Conservation (phyloP, 2,888 invertebrate genomes). For the Chrysolina americana region DNA sequence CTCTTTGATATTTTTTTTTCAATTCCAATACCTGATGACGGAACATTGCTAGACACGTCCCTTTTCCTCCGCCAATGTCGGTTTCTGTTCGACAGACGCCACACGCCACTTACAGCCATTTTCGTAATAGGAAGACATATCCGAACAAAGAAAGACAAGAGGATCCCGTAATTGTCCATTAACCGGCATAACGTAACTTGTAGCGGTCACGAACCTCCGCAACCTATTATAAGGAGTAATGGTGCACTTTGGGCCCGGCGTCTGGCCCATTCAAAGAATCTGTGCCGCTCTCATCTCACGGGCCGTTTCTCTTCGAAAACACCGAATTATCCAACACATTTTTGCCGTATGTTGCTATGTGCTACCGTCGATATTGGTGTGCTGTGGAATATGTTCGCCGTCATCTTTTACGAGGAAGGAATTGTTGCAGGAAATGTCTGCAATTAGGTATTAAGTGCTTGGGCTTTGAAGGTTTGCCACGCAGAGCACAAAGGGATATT, state of each 20-base stretch:
- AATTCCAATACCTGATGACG: background rate
- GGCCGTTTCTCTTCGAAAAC: constrained; percentile 16
- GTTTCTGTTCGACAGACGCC: constrained; percentile 28
- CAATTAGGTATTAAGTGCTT: constrained; percentile 61
- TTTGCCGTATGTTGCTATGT: constrained; percentile 11
- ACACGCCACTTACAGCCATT: constrained; percentile 37
- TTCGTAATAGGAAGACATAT: constrained; percentile 40
- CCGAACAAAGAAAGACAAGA: constrained; percentile 47
- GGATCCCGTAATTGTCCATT: constrained; percentile 58
- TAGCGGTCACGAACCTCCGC: constrained; percentile 61
- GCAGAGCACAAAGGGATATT: background rate
- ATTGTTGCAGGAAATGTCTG: constrained; percentile 54
- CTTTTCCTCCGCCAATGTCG: background rate
- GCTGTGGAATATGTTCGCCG: constrained; percentile 10
- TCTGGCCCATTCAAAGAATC: constrained; percentile 60
- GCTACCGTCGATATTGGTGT: constrained; percentile 12
- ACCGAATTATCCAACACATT: constrained; percentile 10
- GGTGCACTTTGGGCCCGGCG: constrained; percentile 54
- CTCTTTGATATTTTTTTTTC: too few species aligned
- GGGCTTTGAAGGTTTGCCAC: constrained; percentile 41
- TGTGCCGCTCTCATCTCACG: constrained; percentile 56
- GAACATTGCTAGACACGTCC: background rate
- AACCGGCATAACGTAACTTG: constrained; percentile 57
- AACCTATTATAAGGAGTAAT: constrained; percentile 62
- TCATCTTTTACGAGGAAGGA: constrained; percentile 32